A percentile compares a stretch with the other conserved stretches of the same genome.
Conservation (phyloP, 2,797 vertebrate species). For the Okamejei kenojei region DNA sequence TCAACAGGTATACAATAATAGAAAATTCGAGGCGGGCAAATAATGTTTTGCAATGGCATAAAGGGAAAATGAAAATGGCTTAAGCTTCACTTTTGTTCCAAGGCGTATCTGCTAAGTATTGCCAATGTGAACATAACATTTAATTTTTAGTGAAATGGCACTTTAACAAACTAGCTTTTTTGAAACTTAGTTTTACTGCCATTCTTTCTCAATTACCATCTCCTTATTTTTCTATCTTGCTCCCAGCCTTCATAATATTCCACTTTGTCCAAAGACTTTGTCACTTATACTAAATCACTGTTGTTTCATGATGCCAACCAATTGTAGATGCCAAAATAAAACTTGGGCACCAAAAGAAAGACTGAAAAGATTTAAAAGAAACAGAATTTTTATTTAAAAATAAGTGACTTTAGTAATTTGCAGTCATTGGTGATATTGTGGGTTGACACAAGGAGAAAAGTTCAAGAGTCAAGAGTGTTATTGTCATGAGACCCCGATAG, state of each 20-base stretch:
- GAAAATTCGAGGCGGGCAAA: background rate
- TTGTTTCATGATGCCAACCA: background rate
- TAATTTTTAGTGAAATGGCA: background rate
- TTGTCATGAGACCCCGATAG: too few species aligned
- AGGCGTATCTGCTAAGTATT: background rate
- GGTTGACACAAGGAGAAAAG: background rate
- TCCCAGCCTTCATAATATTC: background rate
- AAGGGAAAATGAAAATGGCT: background rate
- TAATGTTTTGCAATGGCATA: background rate
- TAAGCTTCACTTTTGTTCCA: background rate
- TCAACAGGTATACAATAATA: background rate
- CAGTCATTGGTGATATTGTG: background rate
- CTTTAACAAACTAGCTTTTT: background rate
- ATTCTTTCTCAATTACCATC: background rate
- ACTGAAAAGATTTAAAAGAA: background rate
- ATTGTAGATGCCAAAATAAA: background rate
- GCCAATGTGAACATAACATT: background rate
- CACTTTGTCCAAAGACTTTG: background rate
- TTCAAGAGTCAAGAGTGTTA: background rate
- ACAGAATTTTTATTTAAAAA: background rate
- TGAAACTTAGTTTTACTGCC: background rate
- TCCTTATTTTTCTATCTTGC: background rate
- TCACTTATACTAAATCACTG: background rate
- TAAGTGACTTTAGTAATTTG: background rate
- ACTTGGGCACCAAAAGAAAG: background rate